A percentile compares a stretch with the other conserved stretches of the same genome.
phyloP scores from a whole-genome alignment of 2,797 vertebrate genomes.

The Ctenochaetus hawaiiensis region DNA sequence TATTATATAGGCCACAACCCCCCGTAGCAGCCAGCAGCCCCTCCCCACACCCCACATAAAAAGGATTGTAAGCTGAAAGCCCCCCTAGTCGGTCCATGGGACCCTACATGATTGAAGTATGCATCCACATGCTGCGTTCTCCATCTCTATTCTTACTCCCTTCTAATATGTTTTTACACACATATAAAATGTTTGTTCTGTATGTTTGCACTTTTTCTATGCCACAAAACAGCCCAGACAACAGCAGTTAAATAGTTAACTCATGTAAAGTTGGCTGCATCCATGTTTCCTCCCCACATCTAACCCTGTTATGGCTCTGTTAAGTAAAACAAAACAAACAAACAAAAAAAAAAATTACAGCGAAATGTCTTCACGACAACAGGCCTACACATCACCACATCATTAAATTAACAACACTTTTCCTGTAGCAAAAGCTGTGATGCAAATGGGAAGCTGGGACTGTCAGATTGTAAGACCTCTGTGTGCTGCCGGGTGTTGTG shows the following conservation, averaged over 20 bases:
- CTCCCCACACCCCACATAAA: conserved; percentile 68
- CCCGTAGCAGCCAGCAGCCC: conserved; percentile 69
- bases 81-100: conserved; percentile 38
- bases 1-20: conserved; percentile 82
- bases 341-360: neutral
- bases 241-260: neutral
- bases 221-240: neutral
- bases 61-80: conserved; percentile 71
- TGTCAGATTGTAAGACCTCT: conserved; percentile 49
- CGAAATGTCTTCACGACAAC: conserved; percentile 14
- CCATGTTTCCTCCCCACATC: neutral
- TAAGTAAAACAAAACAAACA: neutral
- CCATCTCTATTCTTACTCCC: neutral
- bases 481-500: conserved; percentile 56
- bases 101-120: conserved; percentile 52
- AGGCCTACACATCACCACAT: conserved; percentile 25
- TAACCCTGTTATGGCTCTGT: conserved; percentile 7
- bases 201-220: neutral
- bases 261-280: conserved; percentile 1
- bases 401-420: conserved; percentile 64
- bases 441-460: conserved; percentile 52
- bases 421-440: conserved; percentile 62
- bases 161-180: neutral
- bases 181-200: neutral
- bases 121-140: conserved; percentile 35